Conservation (phyloP, 2,888 invertebrate species). For the Nomada ferruginata region DNA sequence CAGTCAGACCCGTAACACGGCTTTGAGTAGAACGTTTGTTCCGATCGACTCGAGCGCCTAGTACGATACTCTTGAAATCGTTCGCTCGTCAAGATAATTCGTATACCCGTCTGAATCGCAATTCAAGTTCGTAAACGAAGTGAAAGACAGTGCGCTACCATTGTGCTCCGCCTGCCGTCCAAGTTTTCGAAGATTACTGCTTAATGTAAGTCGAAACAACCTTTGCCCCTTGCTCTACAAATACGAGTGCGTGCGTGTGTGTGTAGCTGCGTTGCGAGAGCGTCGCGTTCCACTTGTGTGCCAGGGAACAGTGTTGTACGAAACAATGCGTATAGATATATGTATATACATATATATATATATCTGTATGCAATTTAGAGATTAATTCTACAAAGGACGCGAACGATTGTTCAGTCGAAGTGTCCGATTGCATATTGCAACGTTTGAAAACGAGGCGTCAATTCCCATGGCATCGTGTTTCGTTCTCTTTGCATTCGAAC, state of each 20-base stretch:
- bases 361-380: too few species aligned
- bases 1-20: slow-evolving; percentile 65
- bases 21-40: background rate
- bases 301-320: background rate
- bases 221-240: background rate
- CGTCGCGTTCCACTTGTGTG: background rate
- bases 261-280: background rate
- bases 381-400: too few species aligned
- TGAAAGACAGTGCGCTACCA: slow-evolving; percentile 56
- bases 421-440: background rate
- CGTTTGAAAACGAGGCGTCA: background rate
- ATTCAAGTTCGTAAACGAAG: slow-evolving; percentile 35
- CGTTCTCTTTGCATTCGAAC: slow-evolving; percentile 19
- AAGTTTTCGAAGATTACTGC: slow-evolving; percentile 49
- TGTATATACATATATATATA: too few species aligned
- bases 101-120: background rate
- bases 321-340: background rate
- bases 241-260: background rate
- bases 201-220: slow-evolving; percentile 51
- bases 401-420: background rate
- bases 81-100: slow-evolving; percentile 7
- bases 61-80: slow-evolving; percentile 4
- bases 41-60: background rate
- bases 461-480: background rate
- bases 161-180: slow-evolving; percentile 42